A percentile compares a stretch with the other conserved stretches of the same genome.
Evolutionary conservation across 2,888 invertebrate genomes (phyloP).

Genomic region (Heliconius charithonia): DNA sequence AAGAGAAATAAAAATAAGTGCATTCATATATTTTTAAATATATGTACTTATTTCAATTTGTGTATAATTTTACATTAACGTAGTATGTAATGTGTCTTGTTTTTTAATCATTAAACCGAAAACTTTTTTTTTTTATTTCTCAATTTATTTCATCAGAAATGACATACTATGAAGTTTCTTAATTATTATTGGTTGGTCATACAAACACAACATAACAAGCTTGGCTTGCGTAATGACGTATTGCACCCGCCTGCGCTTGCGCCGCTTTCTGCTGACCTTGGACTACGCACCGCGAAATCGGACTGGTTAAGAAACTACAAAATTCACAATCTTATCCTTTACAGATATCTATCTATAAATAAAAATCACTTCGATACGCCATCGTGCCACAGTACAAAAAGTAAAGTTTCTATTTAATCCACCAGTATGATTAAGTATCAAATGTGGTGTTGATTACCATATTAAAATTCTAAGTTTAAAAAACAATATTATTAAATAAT

Average conservation of each 20-base stretch:
- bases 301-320: slow-evolving; percentile 25
- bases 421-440: not conserved
- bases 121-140: no score
- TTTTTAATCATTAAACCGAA: no score
- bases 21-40: no score
- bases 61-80: no score
- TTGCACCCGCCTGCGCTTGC: slow-evolving; percentile 35
- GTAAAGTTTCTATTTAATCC: not conserved
- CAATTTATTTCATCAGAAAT: slow-evolving; percentile 14
- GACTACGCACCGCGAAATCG: slow-evolving; percentile 20
- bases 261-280: slow-evolving; percentile 35
- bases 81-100: no score
- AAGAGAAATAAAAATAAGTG: no score
- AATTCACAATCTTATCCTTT: slow-evolving; percentile 18
- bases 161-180: slow-evolving; percentile 24
- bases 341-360: not conserved
- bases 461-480: not conserved
- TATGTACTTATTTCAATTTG: no score
- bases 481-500: no score
- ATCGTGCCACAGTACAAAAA: not conserved
- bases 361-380: not conserved
- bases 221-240: slow-evolving; percentile 39
- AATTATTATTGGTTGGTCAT: slow-evolving; percentile 39
- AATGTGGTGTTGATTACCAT: not conserved
- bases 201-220: slow-evolving; percentile 34